Conservation (phyloP, 2,888 invertebrate genomes). For the Phortica magna region DNA sequence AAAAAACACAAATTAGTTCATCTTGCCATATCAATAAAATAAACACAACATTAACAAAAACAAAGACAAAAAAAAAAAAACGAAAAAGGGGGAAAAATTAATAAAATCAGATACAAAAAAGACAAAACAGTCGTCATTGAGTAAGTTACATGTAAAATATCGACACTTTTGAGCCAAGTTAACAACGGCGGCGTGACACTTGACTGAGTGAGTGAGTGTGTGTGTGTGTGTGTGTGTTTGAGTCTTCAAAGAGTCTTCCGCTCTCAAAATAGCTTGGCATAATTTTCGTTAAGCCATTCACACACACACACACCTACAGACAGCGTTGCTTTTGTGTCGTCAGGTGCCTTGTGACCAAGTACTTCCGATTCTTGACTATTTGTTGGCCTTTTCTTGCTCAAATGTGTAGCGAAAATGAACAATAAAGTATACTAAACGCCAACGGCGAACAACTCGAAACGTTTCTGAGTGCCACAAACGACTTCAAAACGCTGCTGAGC, state of each 20-base stretch:
- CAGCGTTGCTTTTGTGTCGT: neutral
- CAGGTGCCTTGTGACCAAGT: conserved; percentile 13
- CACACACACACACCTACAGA: too few relatives aligned
- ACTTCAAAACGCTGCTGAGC: too few relatives aligned
- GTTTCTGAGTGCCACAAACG: too few relatives aligned
- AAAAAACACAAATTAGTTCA: conserved; percentile 17
- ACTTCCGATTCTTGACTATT: conserved; percentile 13
- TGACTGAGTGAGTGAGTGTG: neutral
- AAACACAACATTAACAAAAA: conserved; percentile 7
- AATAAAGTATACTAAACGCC: neutral
- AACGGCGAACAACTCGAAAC: conserved; percentile 1
- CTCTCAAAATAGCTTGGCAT: neutral
- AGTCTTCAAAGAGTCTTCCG: neutral
- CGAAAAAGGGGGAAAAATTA: too few relatives aligned
- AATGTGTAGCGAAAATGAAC: neutral
- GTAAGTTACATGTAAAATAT: conserved; percentile 4
- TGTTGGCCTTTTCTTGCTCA: conserved; percentile 5
- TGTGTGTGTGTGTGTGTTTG: neutral
- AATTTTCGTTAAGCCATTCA: too few relatives aligned
- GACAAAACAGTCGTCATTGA: neutral
- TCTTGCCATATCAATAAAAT: conserved; percentile 15
- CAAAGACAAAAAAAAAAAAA: neutral
- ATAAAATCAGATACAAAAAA: neutral
- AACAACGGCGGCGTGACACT: neutral
- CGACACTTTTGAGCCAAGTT: too few relatives aligned